Base-by-base conservation (phyloP, 1,140 invertebrate species). In the Zaprionus nigranus region DNA sequence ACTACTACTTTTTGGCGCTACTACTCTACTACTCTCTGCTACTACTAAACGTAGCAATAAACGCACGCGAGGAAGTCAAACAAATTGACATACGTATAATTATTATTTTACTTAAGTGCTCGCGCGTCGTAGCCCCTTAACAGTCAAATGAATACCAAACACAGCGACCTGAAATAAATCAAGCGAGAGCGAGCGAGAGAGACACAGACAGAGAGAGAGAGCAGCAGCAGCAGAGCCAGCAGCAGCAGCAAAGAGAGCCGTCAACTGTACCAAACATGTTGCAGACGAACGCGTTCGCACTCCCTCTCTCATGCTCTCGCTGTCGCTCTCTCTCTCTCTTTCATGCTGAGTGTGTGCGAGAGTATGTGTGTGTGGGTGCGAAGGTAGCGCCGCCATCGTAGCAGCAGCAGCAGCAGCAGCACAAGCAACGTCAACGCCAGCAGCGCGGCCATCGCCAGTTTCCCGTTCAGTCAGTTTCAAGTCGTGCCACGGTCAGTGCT, bases 81-180 rank as follows among this genome's bases (percentile, higher is more conserved):
- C 88, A 91, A 91, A 91, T 91, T 91, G 88, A 91, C 88, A 91
- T 91, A 91, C 88, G 83, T 91, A 91, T 91, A 91, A 91, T 91
- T 91, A 91, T 91, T 91, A 91, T 91, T 91, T 91, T 91, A 91
- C 90, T 88, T 91, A 90, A 90, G 86, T 90, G 86, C 86, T 90
- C 86, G 86, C 86, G 82, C 86, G 85, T 90, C 86, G 86, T 86
- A 79, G 82, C 86, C 79, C 85, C 82, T 82, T 81, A 87, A 87
- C 86, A 86, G 54, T 73, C 68, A 90, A 90, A 90, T 87, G 82
- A 84, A 84, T 84, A 84, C 82, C 82, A 84, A 84, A 84, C 83
- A 85, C 78, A 81, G 70, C 82, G 83, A 82, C 88, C 82, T 87
- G 75, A 85, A 91, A 91, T 80, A 84, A 91, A 91, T 91, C 79